Base-by-base conservation (phyloP, 2,113 vertebrate species). In the Hippocampus abdominalis region DNA sequence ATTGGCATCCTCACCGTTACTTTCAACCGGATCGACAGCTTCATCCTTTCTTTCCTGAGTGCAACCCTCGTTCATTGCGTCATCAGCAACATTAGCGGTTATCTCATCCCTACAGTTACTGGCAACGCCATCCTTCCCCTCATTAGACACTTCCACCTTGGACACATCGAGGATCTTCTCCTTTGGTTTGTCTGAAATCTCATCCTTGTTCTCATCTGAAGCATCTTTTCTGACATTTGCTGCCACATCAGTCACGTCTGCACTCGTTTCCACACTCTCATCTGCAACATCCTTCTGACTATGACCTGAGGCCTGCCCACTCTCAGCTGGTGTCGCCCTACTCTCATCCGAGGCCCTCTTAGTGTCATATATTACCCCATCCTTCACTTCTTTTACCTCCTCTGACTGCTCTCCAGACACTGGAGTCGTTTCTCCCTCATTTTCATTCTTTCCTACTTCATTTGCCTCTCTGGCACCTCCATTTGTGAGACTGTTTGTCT, bases 371-470 rank as follows among this genome's bases (percentile, higher is more conserved):
- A 42, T 25, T 12, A 48, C 27, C 70, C 62, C 25, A 29, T 75
- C 36, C 44, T 57, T 46, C 25, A 27, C 63, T 46, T 64, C 40
- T 39, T 64, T 46, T 44, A 25, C 40, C 27, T 25, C 49, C 18
- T 51, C 54, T 68, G 78, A 67, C 73, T 77, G 75, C 69, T 76
- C 73, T 69, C 77, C 12, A 61, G 46, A 48, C 68, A 8, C 48
- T 49, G 48, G 39, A 16, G 62, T 36, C 71, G 27, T 53, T 18
- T 74, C 27, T 62, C 23, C 20, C 20, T 74, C 66, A 64, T 64
- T 18, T 57, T 81, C 84, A 48, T 89, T 92, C 11, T 89, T 91
- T 87, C 92, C 91, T 76, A 92, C 92, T 90, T 93, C 91, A 53
- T 93, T 90, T 57, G 92, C 88, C 86, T 20, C 29, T n/a, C 72